These are phyloP conservation scores for Argyrosomus japonicus DNA, from an alignment of 2,113 vertebrate genomes.

Conservation along the genomic window DNA sequence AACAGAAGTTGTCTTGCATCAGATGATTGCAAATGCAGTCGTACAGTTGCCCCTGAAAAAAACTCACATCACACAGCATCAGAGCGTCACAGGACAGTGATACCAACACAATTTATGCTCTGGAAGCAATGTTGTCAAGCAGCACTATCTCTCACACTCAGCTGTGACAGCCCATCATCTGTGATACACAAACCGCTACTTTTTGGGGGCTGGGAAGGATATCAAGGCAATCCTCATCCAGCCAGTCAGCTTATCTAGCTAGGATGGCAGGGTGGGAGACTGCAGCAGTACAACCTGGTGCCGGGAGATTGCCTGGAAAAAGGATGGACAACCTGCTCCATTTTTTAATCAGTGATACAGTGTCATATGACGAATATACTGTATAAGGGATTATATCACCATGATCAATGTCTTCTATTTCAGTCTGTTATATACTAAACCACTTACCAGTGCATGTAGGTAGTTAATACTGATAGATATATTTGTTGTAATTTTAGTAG, in stretches of 20 bases:
- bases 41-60: constrained; percentile 20
- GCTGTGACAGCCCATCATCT: constrained; percentile 74
- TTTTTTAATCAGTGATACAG: not conserved
- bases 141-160: constrained; percentile 73
- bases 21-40: constrained; percentile 16
- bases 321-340: not conserved
- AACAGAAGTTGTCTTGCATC: constrained; percentile 6
- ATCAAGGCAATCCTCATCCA: constrained; percentile 68
- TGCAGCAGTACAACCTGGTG: constrained; percentile 20
- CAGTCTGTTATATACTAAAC: not conserved
- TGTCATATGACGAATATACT: not conserved
- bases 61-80: constrained; percentile 26
- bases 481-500: not conserved
- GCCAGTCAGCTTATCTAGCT: constrained; percentile 45
- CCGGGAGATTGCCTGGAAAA: constrained; percentile 1
- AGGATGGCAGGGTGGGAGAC: constrained; percentile 18
- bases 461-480: too few relatives aligned
- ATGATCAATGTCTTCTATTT: not conserved
- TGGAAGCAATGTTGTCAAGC: constrained; percentile 61
- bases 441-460: not conserved
- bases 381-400: not conserved
- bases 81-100: constrained; percentile 15
- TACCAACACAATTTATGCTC: constrained; percentile 51
- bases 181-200: constrained; percentile 59
- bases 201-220: constrained; percentile 54